Evolutionary conservation across 2,797 vertebrate species (phyloP), one percentile per base, ranked within the genome.

Genomic region (Lithobates pipiens): DNA sequence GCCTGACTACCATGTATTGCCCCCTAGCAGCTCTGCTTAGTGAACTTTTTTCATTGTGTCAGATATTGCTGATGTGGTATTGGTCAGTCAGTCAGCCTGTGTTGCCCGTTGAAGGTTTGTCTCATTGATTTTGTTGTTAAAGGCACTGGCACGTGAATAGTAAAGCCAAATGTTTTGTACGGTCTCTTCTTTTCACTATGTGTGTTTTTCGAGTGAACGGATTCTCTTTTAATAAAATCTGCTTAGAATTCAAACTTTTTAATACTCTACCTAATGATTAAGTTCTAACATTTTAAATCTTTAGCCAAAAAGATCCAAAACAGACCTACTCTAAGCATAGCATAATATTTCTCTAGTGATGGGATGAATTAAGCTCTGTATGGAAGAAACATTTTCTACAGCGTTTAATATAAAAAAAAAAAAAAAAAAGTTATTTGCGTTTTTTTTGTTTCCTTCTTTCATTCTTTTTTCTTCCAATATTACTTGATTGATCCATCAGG

Each of bases 11-110:
- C 10, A 10, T 39, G 39, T 36, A 39, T 21, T 72, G 18, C 39
- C 70, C 32, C 23, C 39, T 15, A 25, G 23, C 7, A 72, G 39
- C 32, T 50, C 27, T 27, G 10, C 44, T 29, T 61, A 76, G 23
- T 57, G 44, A 54, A 54, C 74, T 50, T 54, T 76, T 18, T 34
- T 32, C 25, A 50, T 23, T 27, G 23, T 54, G n/a, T 54, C 46
- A 54, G 39, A 76, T 76, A 76, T 27, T 76, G 18, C 73, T 54
- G 73, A 50, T 54, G 42, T 72, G 32, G 23, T 44, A n/a, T 73
- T 42, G 39, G 71, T 42, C 10, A 73, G 23, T 42, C 23, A 44
- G 23, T 67, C 65, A 67, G 65, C 25, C 10, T 65, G 23, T 25
- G 61, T 65, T 25, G 61, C 61, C n/a, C 10, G 65, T 29, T 1